Conservation (phyloP, 1,140 invertebrate genomes). For the Pseudomyrmex dendroicus region DNA sequence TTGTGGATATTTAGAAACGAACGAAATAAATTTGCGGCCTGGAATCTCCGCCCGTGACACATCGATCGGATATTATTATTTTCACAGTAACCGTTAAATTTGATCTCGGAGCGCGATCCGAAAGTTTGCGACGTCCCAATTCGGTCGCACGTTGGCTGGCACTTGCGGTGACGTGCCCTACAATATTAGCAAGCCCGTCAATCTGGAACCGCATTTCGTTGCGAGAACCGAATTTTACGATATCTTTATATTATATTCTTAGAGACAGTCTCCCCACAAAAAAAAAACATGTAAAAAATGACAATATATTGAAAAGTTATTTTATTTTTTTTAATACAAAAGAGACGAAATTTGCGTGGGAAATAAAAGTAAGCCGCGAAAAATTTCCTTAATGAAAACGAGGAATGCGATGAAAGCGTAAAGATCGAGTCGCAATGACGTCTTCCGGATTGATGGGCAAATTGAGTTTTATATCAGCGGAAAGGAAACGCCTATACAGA, state of each 20-base stretch:
- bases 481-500: slow-evolving; percentile 71
- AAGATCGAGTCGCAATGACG: neutral
- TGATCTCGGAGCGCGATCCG: slow-evolving; percentile 28
- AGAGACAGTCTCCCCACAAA: too few species aligned
- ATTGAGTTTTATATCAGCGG: slow-evolving; percentile 56
- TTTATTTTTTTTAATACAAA: too few species aligned
- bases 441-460: slow-evolving; percentile 15
- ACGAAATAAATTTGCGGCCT: slow-evolving; percentile 4
- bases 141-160: slow-evolving; percentile 58
- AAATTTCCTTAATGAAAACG: too few species aligned
- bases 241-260: neutral
- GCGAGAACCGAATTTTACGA: neutral
- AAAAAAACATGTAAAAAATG: too few species aligned
- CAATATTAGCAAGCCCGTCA: slow-evolving; percentile 62
- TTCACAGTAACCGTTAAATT: slow-evolving; percentile 54
- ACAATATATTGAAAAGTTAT: too few species aligned
- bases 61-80: neutral
- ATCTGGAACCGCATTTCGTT: slow-evolving; percentile 52
- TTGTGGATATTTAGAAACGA: neutral
- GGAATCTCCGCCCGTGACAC: neutral
- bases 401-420: neutral
- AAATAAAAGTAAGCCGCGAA: too few species aligned
- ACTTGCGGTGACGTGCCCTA: slow-evolving; percentile 61
- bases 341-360: too few species aligned
- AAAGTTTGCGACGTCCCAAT: slow-evolving; percentile 61